Conservation (phyloP, 2,113 vertebrate genomes). For the Micronycteris hirsuta region DNA sequence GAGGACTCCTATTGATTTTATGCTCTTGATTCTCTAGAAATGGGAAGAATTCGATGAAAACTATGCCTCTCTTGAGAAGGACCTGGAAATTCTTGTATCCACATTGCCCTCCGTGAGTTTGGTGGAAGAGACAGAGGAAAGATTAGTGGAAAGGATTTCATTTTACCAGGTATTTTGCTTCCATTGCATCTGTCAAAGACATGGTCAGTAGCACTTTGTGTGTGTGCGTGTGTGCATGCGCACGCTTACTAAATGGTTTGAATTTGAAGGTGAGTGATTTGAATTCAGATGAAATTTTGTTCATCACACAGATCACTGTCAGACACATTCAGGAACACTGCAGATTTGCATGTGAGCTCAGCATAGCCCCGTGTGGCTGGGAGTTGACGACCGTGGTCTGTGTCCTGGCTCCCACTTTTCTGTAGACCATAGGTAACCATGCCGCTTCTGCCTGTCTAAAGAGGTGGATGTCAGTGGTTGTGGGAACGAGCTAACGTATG, state of each 20-base stretch:
- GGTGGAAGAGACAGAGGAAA: conserved; percentile 85
- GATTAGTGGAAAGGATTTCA: conserved; percentile 80
- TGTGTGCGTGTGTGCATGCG: too few species aligned
- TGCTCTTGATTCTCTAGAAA: conserved; percentile 77
- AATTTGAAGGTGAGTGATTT: not conserved
- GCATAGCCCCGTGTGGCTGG: rapidly evolving
- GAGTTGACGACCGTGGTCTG: not conserved
- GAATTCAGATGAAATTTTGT: not conserved
- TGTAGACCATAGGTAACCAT: not conserved
- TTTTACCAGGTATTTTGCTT: conserved; percentile 84
- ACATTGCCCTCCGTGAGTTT: conserved; percentile 80
- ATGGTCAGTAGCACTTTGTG: not conserved
- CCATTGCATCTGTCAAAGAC: not conserved
- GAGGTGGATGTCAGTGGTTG: not conserved
- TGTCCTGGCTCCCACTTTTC: not conserved
- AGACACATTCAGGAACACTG: not conserved
- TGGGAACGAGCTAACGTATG: not conserved
- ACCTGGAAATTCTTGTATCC: conserved; percentile 81
- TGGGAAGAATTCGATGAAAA: conserved; percentile 89
- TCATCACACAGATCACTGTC: not conserved
- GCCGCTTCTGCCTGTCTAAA: not conserved
- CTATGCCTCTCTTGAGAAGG: conserved; percentile 78
- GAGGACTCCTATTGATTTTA: not conserved
- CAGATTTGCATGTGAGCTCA: not conserved
- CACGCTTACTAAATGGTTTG: not conserved